These are phyloP conservation scores for Bombus affinis DNA, from an alignment of 1,140 invertebrate genomes.

Conservation along the genomic window DNA sequence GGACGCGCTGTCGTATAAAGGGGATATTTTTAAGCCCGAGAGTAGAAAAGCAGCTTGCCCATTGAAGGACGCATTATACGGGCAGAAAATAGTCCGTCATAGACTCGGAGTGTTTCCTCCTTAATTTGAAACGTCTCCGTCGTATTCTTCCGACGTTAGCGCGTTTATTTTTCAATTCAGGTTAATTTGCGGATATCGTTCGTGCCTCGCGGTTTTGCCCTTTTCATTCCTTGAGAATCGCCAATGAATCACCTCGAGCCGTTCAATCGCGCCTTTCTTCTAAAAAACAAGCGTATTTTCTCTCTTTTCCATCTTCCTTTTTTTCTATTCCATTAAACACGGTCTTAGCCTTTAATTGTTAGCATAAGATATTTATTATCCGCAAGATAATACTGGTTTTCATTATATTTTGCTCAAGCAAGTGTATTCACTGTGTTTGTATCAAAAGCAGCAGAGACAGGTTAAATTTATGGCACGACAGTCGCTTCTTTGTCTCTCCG, in stretches of 20 bases:
- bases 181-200: conserved; percentile 57
- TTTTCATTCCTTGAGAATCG: not conserved
- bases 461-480: not conserved
- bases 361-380: not conserved
- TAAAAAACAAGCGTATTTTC: not conserved
- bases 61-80: conserved; percentile 56
- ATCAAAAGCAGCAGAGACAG: not conserved
- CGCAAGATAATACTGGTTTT: not conserved
- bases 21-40: conserved; percentile 53
- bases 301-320: not conserved
- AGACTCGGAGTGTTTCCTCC: conserved; percentile 48
- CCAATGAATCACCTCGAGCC: not conserved
- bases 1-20: conserved; percentile 50
- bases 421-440: not conserved
- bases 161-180: conserved; percentile 66
- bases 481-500: not conserved
- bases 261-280: not conserved
- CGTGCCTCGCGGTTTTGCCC: not conserved
- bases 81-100: conserved; percentile 62
- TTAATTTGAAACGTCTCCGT: conserved; percentile 50
- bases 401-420: not conserved
- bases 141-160: conserved; percentile 28
- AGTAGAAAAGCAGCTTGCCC: conserved; percentile 45
- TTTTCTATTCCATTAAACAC: not conserved
- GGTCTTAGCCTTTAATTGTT: not conserved